Conservation (phyloP, 30 jellyfish, hydroid and myxozoan species). For the Phacellophora camtschatica region DNA sequence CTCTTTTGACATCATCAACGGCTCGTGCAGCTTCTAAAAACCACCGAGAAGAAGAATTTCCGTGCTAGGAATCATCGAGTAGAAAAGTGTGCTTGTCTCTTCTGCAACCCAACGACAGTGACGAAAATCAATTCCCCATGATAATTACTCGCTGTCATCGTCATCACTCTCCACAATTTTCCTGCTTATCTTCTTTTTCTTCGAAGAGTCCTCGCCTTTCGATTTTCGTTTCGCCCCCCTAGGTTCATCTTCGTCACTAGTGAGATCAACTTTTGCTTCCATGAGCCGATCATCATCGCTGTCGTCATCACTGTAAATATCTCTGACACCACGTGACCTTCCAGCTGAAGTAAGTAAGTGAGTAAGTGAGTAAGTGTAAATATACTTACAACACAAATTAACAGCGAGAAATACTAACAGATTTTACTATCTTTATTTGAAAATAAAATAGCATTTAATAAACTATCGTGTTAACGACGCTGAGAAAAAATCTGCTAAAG, state of each 20-base stretch:
- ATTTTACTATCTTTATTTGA: no score
- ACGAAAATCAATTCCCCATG: not conserved
- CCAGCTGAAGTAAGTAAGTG: constrained; percentile 36
- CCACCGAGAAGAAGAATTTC: no score
- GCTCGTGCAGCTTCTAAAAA: no score
- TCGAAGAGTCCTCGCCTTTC: constrained; percentile 54
- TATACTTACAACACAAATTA: no score
- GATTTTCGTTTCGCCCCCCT: constrained; percentile 54
- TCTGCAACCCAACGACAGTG: not conserved
- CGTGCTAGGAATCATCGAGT: no score
- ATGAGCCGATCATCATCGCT: constrained; percentile 74
- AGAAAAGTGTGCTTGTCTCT: no score
- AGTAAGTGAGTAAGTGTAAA: not conserved
- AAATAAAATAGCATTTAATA: no score
- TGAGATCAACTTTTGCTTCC: constrained; percentile 81
- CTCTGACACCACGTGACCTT: constrained; percentile 44
- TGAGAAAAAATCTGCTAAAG: no score
- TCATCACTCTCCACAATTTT: constrained; percentile 81
- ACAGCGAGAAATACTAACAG: no score
- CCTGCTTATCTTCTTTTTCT: constrained; percentile 62
- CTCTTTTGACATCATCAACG: no score
- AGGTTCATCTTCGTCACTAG: constrained; percentile 86
- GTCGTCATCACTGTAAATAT: constrained; percentile 86
- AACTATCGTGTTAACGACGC: no score
- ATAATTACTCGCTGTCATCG: constrained; percentile 30